Percentiles rank a stretch among this genome's conserved stretches.
phyloP scores from a whole-genome alignment of 2,113 vertebrate genomes.

The human region GRCh38 chr1:241209001-241209500 shows the following conservation, averaged over 20 bases:
- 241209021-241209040: neutral
- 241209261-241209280: neutral
- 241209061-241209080: neutral
- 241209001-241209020: neutral
- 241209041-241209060: neutral
- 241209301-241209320: neutral
- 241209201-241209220: neutral
- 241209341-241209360: neutral
- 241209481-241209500: neutral
- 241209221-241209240: neutral
- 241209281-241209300: neutral
- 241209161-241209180: neutral
- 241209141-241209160: neutral
- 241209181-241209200: neutral
- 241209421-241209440: neutral
- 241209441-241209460: neutral
- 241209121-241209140: neutral
- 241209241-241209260: too few relatives aligned
- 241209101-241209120: neutral
- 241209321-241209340: neutral
- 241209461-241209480: neutral
- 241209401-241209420: neutral
- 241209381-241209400: neutral
- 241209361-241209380: neutral
- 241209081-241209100: neutral